A percentile compares a stretch with the other conserved stretches of the same genome.
These are phyloP conservation scores for Xenopus tropicalis DNA, from an alignment of 2,113 vertebrate species.

Conservation along the genomic window UCB_Xtro_10.0 CM004444.2:101121501-101122000, in stretches of 20 bases:
- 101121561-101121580: too few relatives aligned
- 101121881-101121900: constrained; percentile 13
- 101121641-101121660: constrained; percentile 41
- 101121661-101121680: constrained; percentile 16
- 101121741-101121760: constrained; percentile 22
- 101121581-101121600: constrained; percentile 1
- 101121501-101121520: not conserved
- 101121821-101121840: not conserved
- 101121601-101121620: constrained; percentile 37
- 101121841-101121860: constrained; percentile 21
- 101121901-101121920: too few relatives aligned
- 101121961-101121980: constrained; percentile 13
- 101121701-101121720: constrained; percentile 12
- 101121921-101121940: too few relatives aligned
- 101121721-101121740: constrained; percentile 3
- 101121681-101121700: constrained; percentile 36
- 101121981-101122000: constrained; percentile 4
- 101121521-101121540: too few relatives aligned
- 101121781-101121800: constrained; percentile 15
- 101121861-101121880: constrained; percentile 27
- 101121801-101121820: constrained; percentile 1
- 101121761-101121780: constrained; percentile 36
- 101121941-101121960: constrained; percentile 6
- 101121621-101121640: constrained; percentile 16
- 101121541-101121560: too few relatives aligned